These are phyloP conservation scores for Marmota flaviventris DNA, from an alignment of 2,113 vertebrate genomes.

Conservation along the genomic window DNA sequence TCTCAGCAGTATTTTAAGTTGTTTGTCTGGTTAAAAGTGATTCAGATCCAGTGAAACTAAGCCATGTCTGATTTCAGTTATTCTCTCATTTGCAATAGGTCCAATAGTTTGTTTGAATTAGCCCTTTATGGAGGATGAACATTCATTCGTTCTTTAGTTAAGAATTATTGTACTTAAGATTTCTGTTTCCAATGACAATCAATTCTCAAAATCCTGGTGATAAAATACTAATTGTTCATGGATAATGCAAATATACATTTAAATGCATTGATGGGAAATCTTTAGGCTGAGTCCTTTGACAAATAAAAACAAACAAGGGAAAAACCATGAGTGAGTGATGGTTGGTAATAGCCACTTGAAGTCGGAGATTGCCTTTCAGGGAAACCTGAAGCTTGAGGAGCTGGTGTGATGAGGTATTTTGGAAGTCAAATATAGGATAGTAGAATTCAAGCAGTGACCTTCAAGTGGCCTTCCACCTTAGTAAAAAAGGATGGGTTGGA, in stretches of 20 bases:
- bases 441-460: neutral
- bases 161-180: neutral
- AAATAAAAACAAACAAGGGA: neutral
- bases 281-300: neutral
- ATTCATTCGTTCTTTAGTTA: neutral
- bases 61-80: neutral
- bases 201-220: conserved; percentile 25
- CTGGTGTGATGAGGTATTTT: neutral
- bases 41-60: conserved; percentile 29
- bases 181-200: conserved; percentile 1
- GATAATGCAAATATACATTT: conserved; percentile 36
- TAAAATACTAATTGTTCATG: conserved; percentile 32
- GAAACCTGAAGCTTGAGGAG: neutral
- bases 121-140: neutral
- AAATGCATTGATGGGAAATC: neutral
- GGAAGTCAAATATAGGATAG: neutral
- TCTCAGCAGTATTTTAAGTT: conserved; percentile 51
- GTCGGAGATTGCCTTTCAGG: neutral
- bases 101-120: conserved; percentile 3
- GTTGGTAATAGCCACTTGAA: neutral
- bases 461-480: neutral
- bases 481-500: neutral
- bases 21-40: conserved; percentile 58
- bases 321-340: neutral
- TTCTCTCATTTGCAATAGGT: neutral